phyloP scores from a whole-genome alignment of 2,797 vertebrate genomes.

The Myotis daubentonii region DNA sequence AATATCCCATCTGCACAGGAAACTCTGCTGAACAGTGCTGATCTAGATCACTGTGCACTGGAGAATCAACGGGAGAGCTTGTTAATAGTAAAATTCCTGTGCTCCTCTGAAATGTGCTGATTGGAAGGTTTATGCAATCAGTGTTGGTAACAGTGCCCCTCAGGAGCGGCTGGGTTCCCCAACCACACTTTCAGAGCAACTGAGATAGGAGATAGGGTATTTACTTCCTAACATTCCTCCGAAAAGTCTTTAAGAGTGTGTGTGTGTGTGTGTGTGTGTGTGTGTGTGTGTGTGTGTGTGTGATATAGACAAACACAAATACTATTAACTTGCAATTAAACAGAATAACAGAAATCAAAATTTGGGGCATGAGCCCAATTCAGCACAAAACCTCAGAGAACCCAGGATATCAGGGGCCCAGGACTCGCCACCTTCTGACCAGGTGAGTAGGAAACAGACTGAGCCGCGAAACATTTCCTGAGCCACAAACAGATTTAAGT shows the following conservation, averaged over 20 bases:
- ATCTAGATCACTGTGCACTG: background rate
- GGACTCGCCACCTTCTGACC: background rate
- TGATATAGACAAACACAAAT: background rate
- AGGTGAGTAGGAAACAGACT: background rate
- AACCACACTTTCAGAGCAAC: background rate
- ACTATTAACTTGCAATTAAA: background rate
- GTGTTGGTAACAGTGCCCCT: background rate
- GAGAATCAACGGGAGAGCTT: background rate
- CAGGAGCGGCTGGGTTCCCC: background rate
- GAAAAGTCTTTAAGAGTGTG: background rate
- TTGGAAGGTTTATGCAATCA: background rate
- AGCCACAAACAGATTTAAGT: background rate
- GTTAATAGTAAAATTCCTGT: background rate
- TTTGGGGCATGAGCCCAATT: background rate
- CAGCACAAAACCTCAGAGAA: background rate
- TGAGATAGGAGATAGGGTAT: background rate
- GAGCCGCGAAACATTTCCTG: rapidly evolving
- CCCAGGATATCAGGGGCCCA: background rate
- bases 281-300: background rate
- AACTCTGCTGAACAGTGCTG: background rate
- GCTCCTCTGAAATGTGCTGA: background rate
- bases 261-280: background rate
- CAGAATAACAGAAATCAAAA: background rate
- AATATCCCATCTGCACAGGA: too few species aligned
- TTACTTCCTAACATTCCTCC: background rate